Conservation (phyloP, 2,113 vertebrate species). For the Mormoops blainvillei region DNA sequence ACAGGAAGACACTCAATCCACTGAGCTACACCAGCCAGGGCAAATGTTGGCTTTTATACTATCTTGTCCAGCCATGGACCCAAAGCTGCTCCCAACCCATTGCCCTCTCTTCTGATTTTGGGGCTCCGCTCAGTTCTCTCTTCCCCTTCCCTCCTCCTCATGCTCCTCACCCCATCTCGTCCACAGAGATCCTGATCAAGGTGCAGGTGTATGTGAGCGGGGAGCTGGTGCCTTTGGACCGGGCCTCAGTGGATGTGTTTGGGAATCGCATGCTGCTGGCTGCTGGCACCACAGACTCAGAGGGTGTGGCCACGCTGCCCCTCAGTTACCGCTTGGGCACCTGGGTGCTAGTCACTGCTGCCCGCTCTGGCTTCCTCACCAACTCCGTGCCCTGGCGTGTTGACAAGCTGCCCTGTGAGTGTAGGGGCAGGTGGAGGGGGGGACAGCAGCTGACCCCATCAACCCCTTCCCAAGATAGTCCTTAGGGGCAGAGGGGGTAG, state of each 20-base stretch:
- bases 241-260: slow-evolving; percentile 88
- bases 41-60: not conserved
- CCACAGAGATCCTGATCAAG: slow-evolving; percentile 91
- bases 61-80: not conserved
- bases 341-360: slow-evolving; percentile 88
- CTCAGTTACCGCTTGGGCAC: slow-evolving; percentile 91
- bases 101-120: not conserved
- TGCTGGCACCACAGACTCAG: slow-evolving; percentile 81
- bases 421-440: slow-evolving; percentile 31
- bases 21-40: no score
- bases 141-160: not conserved
- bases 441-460: slow-evolving; percentile 53
- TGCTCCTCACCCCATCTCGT: not conserved
- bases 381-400: slow-evolving; percentile 96
- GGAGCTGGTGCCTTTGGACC: slow-evolving; percentile 88
- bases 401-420: slow-evolving; percentile 92
- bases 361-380: slow-evolving; percentile 90
- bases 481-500: slow-evolving; percentile 28
- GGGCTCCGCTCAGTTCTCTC: not conserved
- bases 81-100: not conserved
- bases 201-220: slow-evolving; percentile 96
- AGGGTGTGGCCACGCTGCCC: slow-evolving; percentile 84
- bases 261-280: slow-evolving; percentile 89
- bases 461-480: slow-evolving; percentile 67
- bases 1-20: no score